Evolutionary conservation across 2,797 vertebrate species (phyloP), one percentile per base, ranked within the genome.

Genomic region (Siniperca undulata): DNA sequence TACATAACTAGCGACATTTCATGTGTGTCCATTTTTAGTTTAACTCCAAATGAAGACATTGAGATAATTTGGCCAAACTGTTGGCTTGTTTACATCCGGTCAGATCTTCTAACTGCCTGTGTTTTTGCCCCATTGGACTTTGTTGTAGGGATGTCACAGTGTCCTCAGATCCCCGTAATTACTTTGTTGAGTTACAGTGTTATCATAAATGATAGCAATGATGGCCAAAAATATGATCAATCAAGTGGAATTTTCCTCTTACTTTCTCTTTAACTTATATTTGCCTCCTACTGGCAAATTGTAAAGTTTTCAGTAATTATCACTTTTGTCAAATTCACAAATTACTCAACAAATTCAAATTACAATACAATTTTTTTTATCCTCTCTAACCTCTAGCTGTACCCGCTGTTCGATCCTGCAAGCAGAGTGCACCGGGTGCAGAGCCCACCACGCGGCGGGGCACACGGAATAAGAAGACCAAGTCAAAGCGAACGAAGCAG

Each of bases 391-490:
- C 36, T 76, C 12, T 66, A 96, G 94, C 88, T 74, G 59, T 48
- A 7, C 88, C 85, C 80, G 90, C 91, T 67, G 70, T 85, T 68
- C 95, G 84, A 2, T 88, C 91, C 65, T 86, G 86, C 70, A 97
- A 96, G 81, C 96, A 92, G 27, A 20, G 73, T 2, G 91, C 90
- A 48, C 16, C 55, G 0, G 91, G 86, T 46, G 16, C 77, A 2
- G 96, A 96, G 64, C 92, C 94, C 7, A 67, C 84, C 3, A 87
- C 93, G 0, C 91, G 92, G 8, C 91, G 91, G 16, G 79, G 91
- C 20, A 96, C 96, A 0, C 97, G 96, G 78, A 96, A 93, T 82
- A 97, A 96, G 84, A 99, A 97, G 90, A 96, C 95, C 1, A 97
- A 97, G 89, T 94, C 94, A 24, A 99, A 98, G 85, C 95, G 97